phyloP scores from a whole-genome alignment of 2,888 invertebrate genomes.

The Leucoma salicis region DNA sequence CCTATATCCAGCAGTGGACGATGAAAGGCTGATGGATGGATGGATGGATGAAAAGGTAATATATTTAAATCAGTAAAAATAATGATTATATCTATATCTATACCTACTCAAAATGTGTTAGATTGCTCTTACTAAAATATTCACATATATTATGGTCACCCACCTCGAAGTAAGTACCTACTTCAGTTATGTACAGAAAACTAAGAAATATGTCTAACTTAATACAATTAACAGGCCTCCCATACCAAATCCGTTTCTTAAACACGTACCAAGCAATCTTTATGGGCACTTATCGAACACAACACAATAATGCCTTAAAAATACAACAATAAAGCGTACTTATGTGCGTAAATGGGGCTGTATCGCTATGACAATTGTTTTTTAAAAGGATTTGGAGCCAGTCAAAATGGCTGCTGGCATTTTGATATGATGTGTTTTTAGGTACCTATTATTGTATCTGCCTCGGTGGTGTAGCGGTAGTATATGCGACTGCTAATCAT shows the following conservation, averaged over 20 bases:
- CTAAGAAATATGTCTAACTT: too few relatives aligned
- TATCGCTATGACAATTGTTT: conserved; percentile 22
- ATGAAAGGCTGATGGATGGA: not conserved
- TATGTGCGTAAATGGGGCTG: conserved; percentile 24
- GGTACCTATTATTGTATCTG: not conserved
- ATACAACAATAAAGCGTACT: conserved; percentile 33
- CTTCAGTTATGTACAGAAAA: too few relatives aligned
- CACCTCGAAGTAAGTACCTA: too few relatives aligned
- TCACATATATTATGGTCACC: too few relatives aligned
- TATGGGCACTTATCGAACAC: conserved; percentile 22
- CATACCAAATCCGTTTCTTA: conserved; percentile 19
- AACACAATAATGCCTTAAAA: conserved; percentile 31
- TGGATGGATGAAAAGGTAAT: not conserved
- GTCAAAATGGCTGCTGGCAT: not conserved
- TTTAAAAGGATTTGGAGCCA: conserved; percentile 4
- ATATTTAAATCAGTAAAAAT: too few relatives aligned
- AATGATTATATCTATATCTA: too few relatives aligned
- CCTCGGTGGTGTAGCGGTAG: too few relatives aligned
- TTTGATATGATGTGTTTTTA: not conserved
- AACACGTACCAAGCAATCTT: conserved; percentile 23
- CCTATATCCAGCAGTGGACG: not conserved
- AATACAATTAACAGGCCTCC: conserved; percentile 7
- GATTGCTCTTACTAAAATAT: too few relatives aligned
- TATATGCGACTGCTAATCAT: too few relatives aligned
- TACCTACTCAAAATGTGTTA: too few relatives aligned